Percentiles rank a stretch among this genome's conserved stretches.
These are phyloP conservation scores for Polyploca ridens DNA, from an alignment of 2,888 invertebrate species.

Conservation along the genomic window DNA sequence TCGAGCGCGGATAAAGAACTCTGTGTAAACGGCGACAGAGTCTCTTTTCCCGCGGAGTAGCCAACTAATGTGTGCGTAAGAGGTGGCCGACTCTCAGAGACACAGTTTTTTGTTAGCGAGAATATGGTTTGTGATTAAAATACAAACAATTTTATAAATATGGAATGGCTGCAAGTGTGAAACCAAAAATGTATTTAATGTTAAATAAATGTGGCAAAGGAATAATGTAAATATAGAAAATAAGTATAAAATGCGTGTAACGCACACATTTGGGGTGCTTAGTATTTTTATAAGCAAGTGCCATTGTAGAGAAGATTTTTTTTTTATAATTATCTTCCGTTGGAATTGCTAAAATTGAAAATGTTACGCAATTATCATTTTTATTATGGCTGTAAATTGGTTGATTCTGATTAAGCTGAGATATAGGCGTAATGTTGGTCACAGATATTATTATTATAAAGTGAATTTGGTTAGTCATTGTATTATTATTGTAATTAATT, in stretches of 20 bases:
- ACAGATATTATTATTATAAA: conserved; percentile 31
- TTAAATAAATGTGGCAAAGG: conserved; percentile 52
- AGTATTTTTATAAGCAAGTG: conserved; percentile 65
- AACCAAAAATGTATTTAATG: conserved; percentile 46
- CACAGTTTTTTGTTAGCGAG: too few relatives aligned
- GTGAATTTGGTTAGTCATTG: conserved; percentile 27
- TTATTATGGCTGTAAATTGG: conserved; percentile 34
- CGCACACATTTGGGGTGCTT: conserved; percentile 59
- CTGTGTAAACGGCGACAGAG: too few relatives aligned
- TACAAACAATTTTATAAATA: conserved; percentile 44
- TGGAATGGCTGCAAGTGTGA: conserved; percentile 53
- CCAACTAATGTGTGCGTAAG: too few relatives aligned
- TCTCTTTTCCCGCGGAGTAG: too few relatives aligned
- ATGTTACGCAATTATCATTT: conserved; percentile 52
- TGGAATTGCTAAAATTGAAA: conserved; percentile 53
- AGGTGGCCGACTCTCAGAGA: too few relatives aligned
- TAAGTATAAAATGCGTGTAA: conserved; percentile 63
- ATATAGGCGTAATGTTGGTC: conserved; percentile 30
- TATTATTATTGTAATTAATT: conserved; percentile 27
- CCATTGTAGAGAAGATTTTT: conserved; percentile 63
- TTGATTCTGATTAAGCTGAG: conserved; percentile 16
- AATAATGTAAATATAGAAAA: conserved; percentile 58
- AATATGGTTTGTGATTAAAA: too few relatives aligned
- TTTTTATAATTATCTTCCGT: conserved; percentile 54
- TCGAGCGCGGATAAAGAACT: too few relatives aligned